phyloP scores from a whole-genome alignment of 2,113 vertebrate species.

The Leiothrix lutea region DNA sequence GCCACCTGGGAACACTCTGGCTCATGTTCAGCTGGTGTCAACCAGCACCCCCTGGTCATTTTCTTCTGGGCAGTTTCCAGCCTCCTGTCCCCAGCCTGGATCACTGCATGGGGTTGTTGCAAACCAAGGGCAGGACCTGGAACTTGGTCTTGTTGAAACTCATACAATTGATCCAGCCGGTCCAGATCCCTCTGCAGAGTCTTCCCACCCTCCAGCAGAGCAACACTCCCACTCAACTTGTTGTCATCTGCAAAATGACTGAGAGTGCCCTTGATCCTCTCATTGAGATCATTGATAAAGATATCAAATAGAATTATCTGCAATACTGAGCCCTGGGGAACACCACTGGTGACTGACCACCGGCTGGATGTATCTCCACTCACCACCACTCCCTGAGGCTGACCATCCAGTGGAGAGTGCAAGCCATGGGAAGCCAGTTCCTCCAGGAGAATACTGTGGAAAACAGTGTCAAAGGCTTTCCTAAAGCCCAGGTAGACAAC shows the following conservation, averaged over 20 bases:
- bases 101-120: not conserved
- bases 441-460: not conserved
- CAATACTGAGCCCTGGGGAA: not conserved
- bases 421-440: not conserved
- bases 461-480: not conserved
- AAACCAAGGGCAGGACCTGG: not conserved
- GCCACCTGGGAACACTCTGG: not conserved
- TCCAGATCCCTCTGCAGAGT: not conserved
- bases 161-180: not conserved
- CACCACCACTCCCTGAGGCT: not conserved
- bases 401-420: not conserved
- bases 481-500: not conserved
- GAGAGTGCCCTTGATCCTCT: not conserved
- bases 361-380: not conserved
- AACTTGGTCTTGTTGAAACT: not conserved
- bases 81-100: not conserved
- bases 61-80: not conserved
- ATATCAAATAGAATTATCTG: not conserved
- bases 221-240: not conserved
- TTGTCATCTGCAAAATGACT: not conserved
- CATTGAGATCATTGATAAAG: not conserved
- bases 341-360: not conserved
- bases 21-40: not conserved
- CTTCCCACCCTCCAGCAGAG: not conserved
- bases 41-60: accelerated